Conservation (phyloP, 2,888 invertebrate species). For the Habroteleia sp. region DNA sequence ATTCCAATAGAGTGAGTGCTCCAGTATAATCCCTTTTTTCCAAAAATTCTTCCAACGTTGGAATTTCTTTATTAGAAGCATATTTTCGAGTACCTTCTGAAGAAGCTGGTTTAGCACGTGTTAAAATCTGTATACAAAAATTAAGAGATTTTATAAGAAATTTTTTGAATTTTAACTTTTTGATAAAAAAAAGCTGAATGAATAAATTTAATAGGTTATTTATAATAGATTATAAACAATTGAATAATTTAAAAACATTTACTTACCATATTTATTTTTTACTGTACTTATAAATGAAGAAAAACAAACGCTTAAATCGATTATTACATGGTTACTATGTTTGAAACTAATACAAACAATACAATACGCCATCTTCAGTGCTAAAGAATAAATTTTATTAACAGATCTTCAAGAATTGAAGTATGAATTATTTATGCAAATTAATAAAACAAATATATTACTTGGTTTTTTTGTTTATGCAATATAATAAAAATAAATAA, state of each 20-base stretch:
- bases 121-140: slow-evolving; percentile 86
- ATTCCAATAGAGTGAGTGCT: slow-evolving; percentile 95
- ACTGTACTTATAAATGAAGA: not conserved
- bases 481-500: no score
- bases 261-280: slow-evolving; percentile 28
- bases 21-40: slow-evolving; percentile 96
- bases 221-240: no score
- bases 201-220: no score
- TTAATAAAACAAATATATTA: no score
- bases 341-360: slow-evolving; percentile 29
- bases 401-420: no score
- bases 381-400: no score
- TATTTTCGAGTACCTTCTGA: slow-evolving; percentile 80
- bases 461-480: no score
- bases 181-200: not conserved
- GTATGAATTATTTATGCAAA: no score
- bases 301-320: slow-evolving; percentile 3
- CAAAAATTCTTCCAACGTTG: slow-evolving; percentile 94
- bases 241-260: not conserved
- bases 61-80: slow-evolving; percentile 83
- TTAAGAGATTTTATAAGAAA: slow-evolving; percentile 1
- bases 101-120: slow-evolving; percentile 90
- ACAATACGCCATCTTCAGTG: no score
- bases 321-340: slow-evolving; percentile 8
- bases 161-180: slow-evolving; percentile 2